These are phyloP conservation scores for Planococcus citri DNA, from an alignment of 1,140 invertebrate genomes.

Conservation along the genomic window DNA sequence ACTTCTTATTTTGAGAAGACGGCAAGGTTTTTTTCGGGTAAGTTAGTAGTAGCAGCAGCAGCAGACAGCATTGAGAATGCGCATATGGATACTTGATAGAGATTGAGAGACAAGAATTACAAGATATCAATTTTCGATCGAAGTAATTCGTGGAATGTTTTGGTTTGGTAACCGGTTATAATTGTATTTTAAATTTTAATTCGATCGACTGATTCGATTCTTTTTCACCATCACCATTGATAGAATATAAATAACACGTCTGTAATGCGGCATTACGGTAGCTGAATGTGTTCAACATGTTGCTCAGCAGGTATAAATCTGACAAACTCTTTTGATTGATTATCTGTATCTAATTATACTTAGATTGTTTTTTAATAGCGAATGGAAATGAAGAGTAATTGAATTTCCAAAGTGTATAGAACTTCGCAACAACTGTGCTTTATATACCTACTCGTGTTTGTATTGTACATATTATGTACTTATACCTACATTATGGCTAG, in stretches of 20 bases:
- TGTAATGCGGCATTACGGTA: neutral
- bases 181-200: conserved; percentile 5
- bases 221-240: neutral
- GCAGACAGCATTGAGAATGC: neutral
- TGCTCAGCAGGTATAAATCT: neutral
- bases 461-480: too few species aligned
- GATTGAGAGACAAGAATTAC: neutral
- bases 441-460: neutral
- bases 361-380: neutral
- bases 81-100: neutral
- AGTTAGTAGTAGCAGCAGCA: neutral
- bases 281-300: neutral
- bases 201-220: conserved; percentile 6
- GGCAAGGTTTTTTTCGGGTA: too few species aligned
- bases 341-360: neutral
- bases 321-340: neutral
- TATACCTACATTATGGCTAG: too few species aligned
- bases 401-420: neutral
- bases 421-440: too few species aligned
- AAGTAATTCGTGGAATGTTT: conserved; percentile 1
- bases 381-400: neutral
- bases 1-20: too few species aligned
- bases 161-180: neutral
- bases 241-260: neutral
- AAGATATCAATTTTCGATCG: neutral